Evolutionary conservation across 53 echinoderm and acorn worm genomes (phyloP), one percentile per base, ranked within the genome.

Genomic region (Holothuria scabra): DNA sequence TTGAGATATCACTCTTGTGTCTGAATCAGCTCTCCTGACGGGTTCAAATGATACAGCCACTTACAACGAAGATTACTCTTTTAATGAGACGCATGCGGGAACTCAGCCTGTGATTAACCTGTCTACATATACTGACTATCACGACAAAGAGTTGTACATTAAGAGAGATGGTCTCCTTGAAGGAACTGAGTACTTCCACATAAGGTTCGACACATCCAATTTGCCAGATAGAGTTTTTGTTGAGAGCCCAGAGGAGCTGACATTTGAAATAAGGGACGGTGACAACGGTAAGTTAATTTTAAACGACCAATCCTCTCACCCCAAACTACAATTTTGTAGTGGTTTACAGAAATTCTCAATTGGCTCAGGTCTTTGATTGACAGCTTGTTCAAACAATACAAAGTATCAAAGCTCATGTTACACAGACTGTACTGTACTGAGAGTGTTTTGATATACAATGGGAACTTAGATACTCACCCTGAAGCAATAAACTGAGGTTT

Each of bases 281-380:
- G 76, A 76, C 18, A 56, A 76, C 46, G 56, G 76, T 76, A 24
- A 55, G 76, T 63, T n/a, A n/a, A n/a, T n/a, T n/a, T n/a, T n/a
- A n/a, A n/a, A n/a, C n/a, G n/a, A n/a, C n/a, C n/a, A n/a, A n/a
- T 63, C 12, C 9, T 63, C 8, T 63, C 63, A 63, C n/a, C 9
- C n/a, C n/a, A n/a, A n/a, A n/a, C n/a, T n/a, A n/a, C n/a, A n/a
- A n/a, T n/a, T n/a, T n/a, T n/a, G n/a, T n/a, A n/a, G n/a, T n/a
- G n/a, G n/a, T n/a, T n/a, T n/a, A n/a, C n/a, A n/a, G n/a, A n/a
- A n/a, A n/a, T n/a, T n/a, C n/a, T n/a, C n/a, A n/a, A n/a, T n/a
- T n/a, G n/a, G n/a, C n/a, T n/a, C n/a, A n/a, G n/a, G n/a, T n/a
- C n/a, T n/a, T n/a, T n/a, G n/a, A n/a, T n/a, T n/a, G n/a, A n/a